These are phyloP conservation scores for Pygmarrhopalites habei DNA, from an alignment of 1,140 invertebrate species.

Conservation along the genomic window DNA sequence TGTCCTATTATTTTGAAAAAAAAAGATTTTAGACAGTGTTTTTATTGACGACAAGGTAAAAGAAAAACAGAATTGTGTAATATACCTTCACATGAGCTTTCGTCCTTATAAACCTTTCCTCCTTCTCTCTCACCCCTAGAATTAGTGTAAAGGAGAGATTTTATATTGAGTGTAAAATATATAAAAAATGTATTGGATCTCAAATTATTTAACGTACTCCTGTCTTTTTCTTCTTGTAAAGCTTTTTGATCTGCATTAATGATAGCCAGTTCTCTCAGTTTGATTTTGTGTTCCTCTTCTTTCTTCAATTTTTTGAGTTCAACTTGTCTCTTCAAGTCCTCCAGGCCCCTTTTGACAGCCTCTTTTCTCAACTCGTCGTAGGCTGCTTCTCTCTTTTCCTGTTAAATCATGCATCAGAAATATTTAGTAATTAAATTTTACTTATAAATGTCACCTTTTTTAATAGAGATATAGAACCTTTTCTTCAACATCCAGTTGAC, in stretches of 20 bases:
- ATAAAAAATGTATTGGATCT: background rate
- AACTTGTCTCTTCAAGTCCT: conserved; percentile 23
- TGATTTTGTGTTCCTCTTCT: conserved; percentile 17
- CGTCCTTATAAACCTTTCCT: conserved; percentile 9
- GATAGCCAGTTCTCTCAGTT: conserved; percentile 21
- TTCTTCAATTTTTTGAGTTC: conserved; percentile 20
- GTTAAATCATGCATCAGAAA: background rate
- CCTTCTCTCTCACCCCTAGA: conserved; percentile 21
- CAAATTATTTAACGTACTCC: conserved; percentile 10
- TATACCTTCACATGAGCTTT: conserved; percentile 32
- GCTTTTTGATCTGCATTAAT: conserved; percentile 7
- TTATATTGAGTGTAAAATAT: background rate
- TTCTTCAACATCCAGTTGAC: conserved; percentile 22
- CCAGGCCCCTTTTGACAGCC: background rate
- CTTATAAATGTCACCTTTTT: too few relatives aligned
- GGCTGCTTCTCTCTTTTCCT: conserved; percentile 6
- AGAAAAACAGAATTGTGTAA: too few relatives aligned
- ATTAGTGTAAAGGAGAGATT: background rate
- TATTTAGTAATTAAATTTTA: too few relatives aligned
- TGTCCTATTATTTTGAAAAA: too few relatives aligned
- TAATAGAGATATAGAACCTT: conserved; percentile 26
- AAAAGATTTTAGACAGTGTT: too few relatives aligned
- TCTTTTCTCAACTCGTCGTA: conserved; percentile 1
- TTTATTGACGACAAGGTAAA: too few relatives aligned
- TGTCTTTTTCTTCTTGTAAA: conserved; percentile 20